Conservation (phyloP, 2,888 invertebrate genomes). For the Mimumesa dahlbomi region DNA sequence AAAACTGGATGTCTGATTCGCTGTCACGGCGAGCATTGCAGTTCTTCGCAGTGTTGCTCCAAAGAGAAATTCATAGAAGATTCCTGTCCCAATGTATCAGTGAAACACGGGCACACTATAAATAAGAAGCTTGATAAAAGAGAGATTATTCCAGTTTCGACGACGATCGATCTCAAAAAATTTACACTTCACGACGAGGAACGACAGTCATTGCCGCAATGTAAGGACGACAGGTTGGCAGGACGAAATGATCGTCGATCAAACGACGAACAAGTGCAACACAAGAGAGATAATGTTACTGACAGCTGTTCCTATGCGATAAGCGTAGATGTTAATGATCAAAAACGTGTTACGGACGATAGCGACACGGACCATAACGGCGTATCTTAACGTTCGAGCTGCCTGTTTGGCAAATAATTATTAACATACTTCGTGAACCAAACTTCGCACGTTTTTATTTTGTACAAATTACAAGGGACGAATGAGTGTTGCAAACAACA, state of each 20-base stretch:
- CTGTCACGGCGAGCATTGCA: constrained; percentile 74
- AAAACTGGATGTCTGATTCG: constrained; percentile 74
- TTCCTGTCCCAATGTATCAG: constrained; percentile 11
- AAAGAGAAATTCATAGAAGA: constrained; percentile 61
- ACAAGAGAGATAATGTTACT: constrained; percentile 21
- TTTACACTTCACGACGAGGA: constrained; percentile 55
- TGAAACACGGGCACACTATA: constrained; percentile 38
- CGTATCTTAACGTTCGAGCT: constrained; percentile 1
- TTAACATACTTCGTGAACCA: neutral
- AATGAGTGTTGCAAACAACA: neutral
- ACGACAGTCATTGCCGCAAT: neutral
- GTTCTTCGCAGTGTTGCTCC: constrained; percentile 73
- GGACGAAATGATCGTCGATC: constrained; percentile 11
- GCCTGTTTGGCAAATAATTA: neutral
- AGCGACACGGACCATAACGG: neutral
- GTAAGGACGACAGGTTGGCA: neutral
- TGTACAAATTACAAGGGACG: neutral
- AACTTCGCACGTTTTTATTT: neutral
- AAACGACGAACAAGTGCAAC: constrained; percentile 11
- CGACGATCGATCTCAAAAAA: constrained; percentile 57
- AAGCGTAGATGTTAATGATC: constrained; percentile 41
- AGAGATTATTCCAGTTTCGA: constrained; percentile 58
- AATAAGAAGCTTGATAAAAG: constrained; percentile 64
- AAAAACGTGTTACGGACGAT: constrained; percentile 3
- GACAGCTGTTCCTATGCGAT: constrained; percentile 40